Conservation (phyloP, 2,888 invertebrate species). For the Calliopum simillimum region DNA sequence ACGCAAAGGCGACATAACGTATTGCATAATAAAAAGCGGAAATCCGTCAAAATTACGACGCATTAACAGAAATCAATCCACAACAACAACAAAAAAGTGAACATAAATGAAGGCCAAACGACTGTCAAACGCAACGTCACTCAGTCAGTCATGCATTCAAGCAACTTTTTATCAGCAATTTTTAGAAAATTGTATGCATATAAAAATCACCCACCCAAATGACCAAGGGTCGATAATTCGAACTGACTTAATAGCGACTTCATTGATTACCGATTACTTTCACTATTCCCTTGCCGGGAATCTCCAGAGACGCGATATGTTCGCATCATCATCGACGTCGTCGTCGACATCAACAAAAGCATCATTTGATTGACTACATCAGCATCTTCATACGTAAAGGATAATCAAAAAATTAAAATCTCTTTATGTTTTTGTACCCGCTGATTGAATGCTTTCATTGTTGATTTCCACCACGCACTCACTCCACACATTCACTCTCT, state of each 20-base stretch:
- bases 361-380: slow-evolving; percentile 30
- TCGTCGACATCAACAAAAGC: not conserved
- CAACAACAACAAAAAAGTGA: slow-evolving; percentile 28
- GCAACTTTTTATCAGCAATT: slow-evolving; percentile 48
- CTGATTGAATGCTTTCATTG: slow-evolving; percentile 64
- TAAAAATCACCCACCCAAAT: slow-evolving; percentile 41
- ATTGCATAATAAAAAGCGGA: slow-evolving; percentile 50
- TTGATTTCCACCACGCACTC: slow-evolving; percentile 44
- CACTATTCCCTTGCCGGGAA: not conserved
- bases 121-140: slow-evolving; percentile 30
- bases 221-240: slow-evolving; percentile 38
- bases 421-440: slow-evolving; percentile 63
- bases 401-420: slow-evolving; percentile 68
- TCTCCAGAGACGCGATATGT: slow-evolving; percentile 12
- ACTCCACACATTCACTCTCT: not conserved
- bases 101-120: slow-evolving; percentile 22
- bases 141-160: slow-evolving; percentile 39
- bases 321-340: not conserved
- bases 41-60: slow-evolving; percentile 59
- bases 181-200: slow-evolving; percentile 40
- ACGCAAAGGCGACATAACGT: slow-evolving; percentile 39
- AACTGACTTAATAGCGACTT: slow-evolving; percentile 33
- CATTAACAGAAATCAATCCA: slow-evolving; percentile 54
- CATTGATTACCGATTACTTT: slow-evolving; percentile 49
- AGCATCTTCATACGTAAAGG: slow-evolving; percentile 15